phyloP scores from a whole-genome alignment of 2,888 invertebrate species.

The Adela reaumurella region DNA sequence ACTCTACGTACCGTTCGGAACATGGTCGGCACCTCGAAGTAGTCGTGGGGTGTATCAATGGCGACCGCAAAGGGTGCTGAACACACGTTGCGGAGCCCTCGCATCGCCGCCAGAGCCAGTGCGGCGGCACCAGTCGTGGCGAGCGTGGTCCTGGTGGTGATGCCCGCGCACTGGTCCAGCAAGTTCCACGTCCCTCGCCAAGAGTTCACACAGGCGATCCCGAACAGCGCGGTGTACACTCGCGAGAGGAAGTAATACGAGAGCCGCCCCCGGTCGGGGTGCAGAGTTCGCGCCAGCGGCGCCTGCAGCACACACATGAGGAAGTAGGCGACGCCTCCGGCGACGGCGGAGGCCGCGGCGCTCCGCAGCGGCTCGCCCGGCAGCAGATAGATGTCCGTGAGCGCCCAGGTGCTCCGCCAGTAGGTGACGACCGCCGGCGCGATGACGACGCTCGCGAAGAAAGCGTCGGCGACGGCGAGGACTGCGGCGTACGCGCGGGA shows the following conservation, averaged over 20 bases:
- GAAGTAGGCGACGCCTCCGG: conserved; percentile 69
- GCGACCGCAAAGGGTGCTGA: conserved; percentile 79
- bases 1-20: conserved; percentile 82
- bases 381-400: conserved; percentile 70
- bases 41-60: conserved; percentile 70
- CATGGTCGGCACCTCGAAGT: conserved; percentile 83
- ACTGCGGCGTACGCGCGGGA: conserved; percentile 47
- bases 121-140: conserved; percentile 65
- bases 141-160: conserved; percentile 55
- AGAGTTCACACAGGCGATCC: conserved; percentile 78
- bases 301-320: conserved; percentile 66
- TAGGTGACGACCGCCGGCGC: conserved; percentile 81
- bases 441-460: conserved; percentile 69
- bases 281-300: conserved; percentile 49
- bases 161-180: conserved; percentile 68
- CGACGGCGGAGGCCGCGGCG: conserved; percentile 62
- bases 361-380: conserved; percentile 60
- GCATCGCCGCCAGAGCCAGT: conserved; percentile 63
- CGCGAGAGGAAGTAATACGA: conserved; percentile 69
- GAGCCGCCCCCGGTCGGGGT: conserved; percentile 66
- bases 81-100: conserved; percentile 73
- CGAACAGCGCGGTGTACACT: conserved; percentile 71
- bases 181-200: conserved; percentile 84
- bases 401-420: conserved; percentile 84
- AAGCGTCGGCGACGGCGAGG: conserved; percentile 65